Base-by-base conservation (phyloP, 2,888 invertebrate species). In the Aleiodes leptofemur region DNA sequence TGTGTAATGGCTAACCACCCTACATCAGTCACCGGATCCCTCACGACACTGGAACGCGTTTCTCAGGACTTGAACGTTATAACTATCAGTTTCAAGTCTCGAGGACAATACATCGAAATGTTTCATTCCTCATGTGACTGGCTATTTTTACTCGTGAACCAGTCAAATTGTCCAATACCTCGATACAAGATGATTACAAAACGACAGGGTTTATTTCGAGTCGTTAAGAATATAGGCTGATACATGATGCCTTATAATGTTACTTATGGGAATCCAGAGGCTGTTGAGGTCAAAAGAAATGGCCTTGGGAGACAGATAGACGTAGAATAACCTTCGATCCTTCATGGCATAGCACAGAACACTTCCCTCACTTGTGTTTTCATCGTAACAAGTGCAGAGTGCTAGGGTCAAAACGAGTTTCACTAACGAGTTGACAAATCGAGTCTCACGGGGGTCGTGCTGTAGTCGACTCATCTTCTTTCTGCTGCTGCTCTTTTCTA, bases 401-500 rank as follows among this genome's bases (percentile, higher is more conserved):
- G 84, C 6, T 43, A 43, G 43, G 43, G 43, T 43, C 43, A 43
- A 88, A 89, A 88, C 86, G 87, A 88, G 86, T 88, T 88, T 82
- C 85, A 86, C 88, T 89, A 89, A 88, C 89, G 88, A 88, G 89
- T 89, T 89, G 89, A 89, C 89, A 89, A 89, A 89, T 89, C 88
- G 87, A 82, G 86, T 88, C 89, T 87, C 89, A 81, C 82, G 88
- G 86, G 89, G 86, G 86, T 87, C 87, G 87, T 89, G 86, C 84
- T 85, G 80, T 84, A 86, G 84, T 83, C 86, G 86, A 87, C 86
- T 87, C 87, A 84, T 83, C 82, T 84, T 83, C 82, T 84, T 84
- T 84, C 83, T 81, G 82, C 82, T 83, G 51, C 51, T 43, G 84
- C 83, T 82, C 83, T 83, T 85, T 83, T 84, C 84, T 87, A 88